Percentiles rank a stretch among this genome's conserved stretches.
phyloP scores from a whole-genome alignment of 2,797 vertebrate genomes.

The Pangasius sanitwongsei region DNA sequence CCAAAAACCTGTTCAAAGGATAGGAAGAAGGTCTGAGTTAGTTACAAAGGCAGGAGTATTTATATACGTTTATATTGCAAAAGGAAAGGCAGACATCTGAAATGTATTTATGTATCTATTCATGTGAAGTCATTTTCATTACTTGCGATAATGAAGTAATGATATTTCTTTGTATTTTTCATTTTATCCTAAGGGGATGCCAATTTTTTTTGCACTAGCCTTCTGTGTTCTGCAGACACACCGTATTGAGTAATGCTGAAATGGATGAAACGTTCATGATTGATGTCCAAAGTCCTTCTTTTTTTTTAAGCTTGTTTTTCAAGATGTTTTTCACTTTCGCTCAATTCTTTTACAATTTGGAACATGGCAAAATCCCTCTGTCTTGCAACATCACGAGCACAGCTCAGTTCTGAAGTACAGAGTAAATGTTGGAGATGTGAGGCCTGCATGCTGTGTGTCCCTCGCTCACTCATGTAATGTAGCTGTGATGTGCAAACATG shows the following conservation, averaged over 20 bases:
- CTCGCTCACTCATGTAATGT: not conserved
- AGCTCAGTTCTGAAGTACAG: not conserved
- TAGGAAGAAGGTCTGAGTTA: not conserved
- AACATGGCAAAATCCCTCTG: not conserved
- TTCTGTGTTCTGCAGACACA: not conserved
- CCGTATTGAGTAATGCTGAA: not conserved
- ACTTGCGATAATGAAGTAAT: not conserved
- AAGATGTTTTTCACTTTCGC: not conserved
- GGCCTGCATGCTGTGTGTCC: not conserved
- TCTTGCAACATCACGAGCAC: not conserved
- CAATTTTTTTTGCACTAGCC: not conserved
- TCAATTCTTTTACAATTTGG: not conserved
- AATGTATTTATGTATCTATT: not conserved
- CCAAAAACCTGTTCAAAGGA: too few species aligned
- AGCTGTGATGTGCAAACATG: not conserved
- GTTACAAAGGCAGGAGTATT: not conserved
- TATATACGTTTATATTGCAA: not conserved
- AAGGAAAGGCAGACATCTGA: not conserved
- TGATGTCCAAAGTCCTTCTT: not conserved
- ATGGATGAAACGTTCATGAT: not conserved
- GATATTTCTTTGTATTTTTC: not conserved
- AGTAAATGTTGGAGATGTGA: not conserved
- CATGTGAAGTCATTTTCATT: not conserved
- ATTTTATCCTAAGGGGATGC: not conserved
- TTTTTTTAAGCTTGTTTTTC: not conserved